A percentile compares a stretch with the other conserved stretches of the same genome.
Conservation (phyloP, 2,888 invertebrate species). For the Sphaerophoria taeniata region DNA sequence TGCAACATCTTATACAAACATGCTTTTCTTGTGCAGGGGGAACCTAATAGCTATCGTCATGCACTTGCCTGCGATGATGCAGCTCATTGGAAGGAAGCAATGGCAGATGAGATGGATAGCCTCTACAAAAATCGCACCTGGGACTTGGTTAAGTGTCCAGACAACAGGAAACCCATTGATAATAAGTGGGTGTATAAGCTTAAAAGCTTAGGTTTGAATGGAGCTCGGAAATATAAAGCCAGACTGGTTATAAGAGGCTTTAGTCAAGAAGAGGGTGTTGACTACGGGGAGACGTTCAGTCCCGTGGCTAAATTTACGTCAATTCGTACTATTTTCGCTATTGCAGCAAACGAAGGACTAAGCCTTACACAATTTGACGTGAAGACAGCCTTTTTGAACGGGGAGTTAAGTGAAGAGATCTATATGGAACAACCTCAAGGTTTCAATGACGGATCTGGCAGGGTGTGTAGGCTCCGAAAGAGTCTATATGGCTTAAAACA, state of each 20-base stretch:
- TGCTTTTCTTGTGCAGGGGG: background rate
- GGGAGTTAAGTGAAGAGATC: background rate
- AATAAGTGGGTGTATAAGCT: conserved; percentile 56
- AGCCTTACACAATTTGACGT: background rate
- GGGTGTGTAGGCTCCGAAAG: conserved; percentile 71
- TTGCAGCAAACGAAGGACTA: too few species aligned
- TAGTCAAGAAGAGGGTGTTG: conserved; percentile 18
- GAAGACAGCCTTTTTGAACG: too few species aligned
- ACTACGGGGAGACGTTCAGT: conserved; percentile 41
- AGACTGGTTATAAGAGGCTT: conserved; percentile 5
- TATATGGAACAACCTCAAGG: too few species aligned
- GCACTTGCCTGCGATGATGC: background rate
- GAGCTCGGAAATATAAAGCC: conserved; percentile 7
- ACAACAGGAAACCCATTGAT: conserved; percentile 19
- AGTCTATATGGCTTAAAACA: conserved; percentile 76
- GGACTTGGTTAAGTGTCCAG: background rate
- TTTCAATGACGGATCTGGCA: too few species aligned
- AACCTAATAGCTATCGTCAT: conserved; percentile 42
- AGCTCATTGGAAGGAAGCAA: background rate
- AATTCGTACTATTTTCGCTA: too few species aligned
- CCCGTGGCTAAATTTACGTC: conserved; percentile 13
- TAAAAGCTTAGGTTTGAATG: background rate
- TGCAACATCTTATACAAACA: conserved; percentile 3
- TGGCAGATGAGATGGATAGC: background rate
- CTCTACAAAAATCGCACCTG: conserved; percentile 57